Base-by-base conservation (phyloP, 2,113 vertebrate species). In the Pipra filicauda region DNA sequence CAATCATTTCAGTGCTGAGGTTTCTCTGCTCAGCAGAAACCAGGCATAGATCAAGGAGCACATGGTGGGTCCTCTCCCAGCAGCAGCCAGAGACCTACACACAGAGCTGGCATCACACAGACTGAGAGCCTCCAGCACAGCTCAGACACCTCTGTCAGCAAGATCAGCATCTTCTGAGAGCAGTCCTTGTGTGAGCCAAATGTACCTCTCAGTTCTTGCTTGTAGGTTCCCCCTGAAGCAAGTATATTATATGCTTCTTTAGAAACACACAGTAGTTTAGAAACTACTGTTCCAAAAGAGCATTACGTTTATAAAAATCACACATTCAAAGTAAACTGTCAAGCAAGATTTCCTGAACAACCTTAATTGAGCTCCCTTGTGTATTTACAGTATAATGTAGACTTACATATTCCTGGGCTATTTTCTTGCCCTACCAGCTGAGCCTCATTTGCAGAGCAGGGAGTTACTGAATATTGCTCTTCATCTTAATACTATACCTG, bases 181-280 rank as follows among this genome's bases (percentile, higher is more conserved):
- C 54, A 58, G 59, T 0, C 70, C 39, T 71, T 23, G 22, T 2
- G 3, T 6, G 33, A 95, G 48, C 65, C 31, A 16, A 64, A 46
- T 17, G 12, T 3, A 33, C 22, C 44, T 35, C 92, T 5, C 31
- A 23, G 9, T 5, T 79, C 58, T 6, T 26, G 71, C 71, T 88
- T 11, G 13, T 41, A 79, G 78, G 39, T 44, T 88, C 52, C 52
- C 82, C 88, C 78, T 33, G 22, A 73, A 93, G 94, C 75, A 49
- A 73, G 41, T 28, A 3, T 7, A 66, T 46, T 61, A 49, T 1
- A 80, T 1, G 3, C 31, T 52, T 10, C 73, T 78, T 88, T 57
- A 69, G 41, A 93, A 96, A 91, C 55, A 94, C 82, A 94, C 58
- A 81, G 74, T 2, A 54, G 82, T 95, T 93, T 64, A 88, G 88